Base-by-base conservation (phyloP, 1,140 invertebrate genomes). In the Apis florea region DNA sequence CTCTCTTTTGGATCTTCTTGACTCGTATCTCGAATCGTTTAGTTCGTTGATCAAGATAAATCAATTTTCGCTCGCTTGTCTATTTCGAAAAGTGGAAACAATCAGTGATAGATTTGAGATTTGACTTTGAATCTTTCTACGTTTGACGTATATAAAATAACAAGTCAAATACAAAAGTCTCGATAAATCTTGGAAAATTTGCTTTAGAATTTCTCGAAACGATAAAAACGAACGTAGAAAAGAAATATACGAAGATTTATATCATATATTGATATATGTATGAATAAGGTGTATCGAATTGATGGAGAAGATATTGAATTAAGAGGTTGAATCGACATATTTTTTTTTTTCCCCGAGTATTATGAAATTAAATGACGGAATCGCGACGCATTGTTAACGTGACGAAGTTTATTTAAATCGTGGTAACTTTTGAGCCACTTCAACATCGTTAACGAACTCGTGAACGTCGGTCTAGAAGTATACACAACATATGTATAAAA, bases 201-300 rank as follows among this genome's bases (percentile, higher is more conserved):
- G 69, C 12, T 56, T 12, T 26, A 15, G 40, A 56, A 71, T 53
- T 56, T 71, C 19, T 15, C 26, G 1, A 71, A 54, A 53, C 17
- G 19, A 19, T 24, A 56, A 56, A 71, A 19, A 56, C 54, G 13
- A 4, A 4, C 5, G 2, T 26, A 26, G 56, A 71, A 19, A n/a
- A 53, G 69, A 53, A 40, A n/a, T n/a, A n/a, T 71, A 71, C 53
- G 69, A 71, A 71, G 56, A 40, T 71, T 40, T 40, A 40, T 40
- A 40, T 6, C 4, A 31, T 4, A 31, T 31, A 71, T 71, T 71
- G 69, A 51, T 31, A n/a, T 53, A 71, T 12, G 69, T 70, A 70
- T 21, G 19, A 1, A 17, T 6, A 12, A n/a, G n/a, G 10, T 26
- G 12, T 1, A 26, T 19, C 8, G 69, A 19, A 56, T 56, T 71